phyloP scores from a whole-genome alignment of 2,113 vertebrate species.

The Pteruthius melanotis region DNA sequence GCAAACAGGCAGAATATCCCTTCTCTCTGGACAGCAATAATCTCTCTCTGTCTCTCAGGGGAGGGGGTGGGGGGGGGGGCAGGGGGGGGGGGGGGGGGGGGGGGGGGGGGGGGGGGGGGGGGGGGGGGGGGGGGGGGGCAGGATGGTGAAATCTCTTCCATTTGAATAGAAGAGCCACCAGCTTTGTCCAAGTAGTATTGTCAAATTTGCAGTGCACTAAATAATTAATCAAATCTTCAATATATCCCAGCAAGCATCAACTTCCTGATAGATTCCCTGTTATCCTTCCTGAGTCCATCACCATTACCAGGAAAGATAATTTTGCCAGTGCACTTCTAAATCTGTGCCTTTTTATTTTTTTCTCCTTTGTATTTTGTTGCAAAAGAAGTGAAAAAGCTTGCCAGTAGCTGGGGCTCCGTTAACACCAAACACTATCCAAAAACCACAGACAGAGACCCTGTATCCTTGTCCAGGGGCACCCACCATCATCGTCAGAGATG shows the following conservation, averaged over 20 bases:
- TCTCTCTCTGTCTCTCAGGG: neutral
- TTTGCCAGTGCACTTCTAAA: neutral
- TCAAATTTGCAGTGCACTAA: neutral
- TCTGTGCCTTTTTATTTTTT: neutral
- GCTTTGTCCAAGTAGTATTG: neutral
- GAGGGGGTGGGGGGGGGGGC: too few relatives aligned
- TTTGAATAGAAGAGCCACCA: neutral
- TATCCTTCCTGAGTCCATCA: neutral
- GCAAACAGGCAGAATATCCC: neutral
- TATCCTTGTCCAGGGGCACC: neutral
- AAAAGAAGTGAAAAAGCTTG: neutral
- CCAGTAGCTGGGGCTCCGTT: neutral
- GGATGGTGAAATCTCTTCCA: neutral
- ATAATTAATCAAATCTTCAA: constrained; percentile 7
- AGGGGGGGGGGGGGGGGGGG: too few relatives aligned
- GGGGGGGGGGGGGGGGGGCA: too few relatives aligned
- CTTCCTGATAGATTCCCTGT: neutral
- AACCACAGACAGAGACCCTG: neutral
- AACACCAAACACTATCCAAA: neutral
- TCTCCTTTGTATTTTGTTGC: neutral
- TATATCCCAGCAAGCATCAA: neutral
- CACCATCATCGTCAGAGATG: neutral
- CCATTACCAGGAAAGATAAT: neutral
- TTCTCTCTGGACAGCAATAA: constrained; percentile 26
- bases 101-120: too few relatives aligned